Evolutionary conservation across 2,888 invertebrate species (phyloP).

Genomic region (Temnothorax unifasciatus): DNA sequence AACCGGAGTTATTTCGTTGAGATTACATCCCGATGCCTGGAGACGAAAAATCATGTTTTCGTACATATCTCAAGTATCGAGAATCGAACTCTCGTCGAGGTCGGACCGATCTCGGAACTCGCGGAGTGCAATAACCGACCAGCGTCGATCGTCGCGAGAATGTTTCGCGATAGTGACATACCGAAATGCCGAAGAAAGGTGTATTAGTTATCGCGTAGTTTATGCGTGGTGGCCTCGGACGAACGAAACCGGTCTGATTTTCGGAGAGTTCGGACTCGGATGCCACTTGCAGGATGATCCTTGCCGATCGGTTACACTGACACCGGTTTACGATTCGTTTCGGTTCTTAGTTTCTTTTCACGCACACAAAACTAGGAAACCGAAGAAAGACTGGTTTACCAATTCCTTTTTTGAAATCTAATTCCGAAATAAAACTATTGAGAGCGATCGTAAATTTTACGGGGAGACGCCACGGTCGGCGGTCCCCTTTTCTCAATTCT

Average conservation of each 20-base stretch:
- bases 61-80: background rate
- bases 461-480: too few species aligned
- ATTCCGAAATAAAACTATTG: background rate
- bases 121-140: slow-evolving; percentile 5
- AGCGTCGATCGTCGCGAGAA: slow-evolving; percentile 1
- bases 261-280: slow-evolving; percentile 21
- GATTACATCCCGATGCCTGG: background rate
- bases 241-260: slow-evolving; percentile 29
- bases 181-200: background rate
- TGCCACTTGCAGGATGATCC: background rate
- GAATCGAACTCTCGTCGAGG: background rate
- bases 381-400: too few species aligned
- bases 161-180: background rate
- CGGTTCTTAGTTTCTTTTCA: background rate
- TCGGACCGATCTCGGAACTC: background rate
- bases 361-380: background rate
- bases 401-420: too few species aligned
- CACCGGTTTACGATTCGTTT: background rate
- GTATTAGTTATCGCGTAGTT: background rate
- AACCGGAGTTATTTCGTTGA: slow-evolving; percentile 18
- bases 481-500: background rate
- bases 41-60: background rate
- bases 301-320: background rate
- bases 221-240: background rate
- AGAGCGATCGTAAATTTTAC: background rate